Conservation (phyloP, 2,888 invertebrate species). For the Cantharis rufa region DNA sequence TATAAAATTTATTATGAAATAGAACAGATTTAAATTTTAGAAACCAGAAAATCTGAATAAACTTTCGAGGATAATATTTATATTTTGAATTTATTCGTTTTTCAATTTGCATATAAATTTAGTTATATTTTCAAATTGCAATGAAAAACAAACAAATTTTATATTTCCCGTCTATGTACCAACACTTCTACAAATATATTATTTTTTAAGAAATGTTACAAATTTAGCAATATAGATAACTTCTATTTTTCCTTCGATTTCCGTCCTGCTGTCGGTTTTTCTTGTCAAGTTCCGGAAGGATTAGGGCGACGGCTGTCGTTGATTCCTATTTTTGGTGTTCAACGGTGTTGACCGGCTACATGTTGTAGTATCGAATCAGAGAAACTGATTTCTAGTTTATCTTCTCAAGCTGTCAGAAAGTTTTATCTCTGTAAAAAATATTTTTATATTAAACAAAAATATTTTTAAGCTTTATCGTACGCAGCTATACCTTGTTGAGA, state of each 20-base stretch:
- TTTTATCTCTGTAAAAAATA: background rate
- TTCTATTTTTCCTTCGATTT: constrained; percentile 10
- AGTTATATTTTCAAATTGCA: background rate
- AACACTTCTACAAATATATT: background rate
- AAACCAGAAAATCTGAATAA: background rate
- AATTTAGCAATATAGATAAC: background rate
- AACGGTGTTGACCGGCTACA: constrained; percentile 22
- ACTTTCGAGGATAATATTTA: background rate
- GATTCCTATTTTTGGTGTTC: constrained; percentile 15
- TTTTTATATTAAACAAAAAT: background rate
- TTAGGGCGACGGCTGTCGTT: constrained; percentile 26
- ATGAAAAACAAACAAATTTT: background rate
- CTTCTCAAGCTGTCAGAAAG: constrained; percentile 22
- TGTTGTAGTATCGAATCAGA: constrained; percentile 19
- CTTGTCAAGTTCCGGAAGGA: constrained; percentile 25
- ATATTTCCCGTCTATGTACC: background rate
- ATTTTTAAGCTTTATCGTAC: background rate
- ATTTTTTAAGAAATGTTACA: background rate
- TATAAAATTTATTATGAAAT: background rate
- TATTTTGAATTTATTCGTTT: background rate
- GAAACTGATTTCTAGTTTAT: constrained; percentile 24
- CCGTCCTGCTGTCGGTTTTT: constrained; percentile 23
- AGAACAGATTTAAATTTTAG: background rate
- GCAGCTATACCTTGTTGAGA: background rate
- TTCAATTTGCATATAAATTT: background rate